These are phyloP conservation scores for Trididemnum miniatum DNA, from an alignment of 23 tunicate genomes.

Conservation along the genomic window DNA sequence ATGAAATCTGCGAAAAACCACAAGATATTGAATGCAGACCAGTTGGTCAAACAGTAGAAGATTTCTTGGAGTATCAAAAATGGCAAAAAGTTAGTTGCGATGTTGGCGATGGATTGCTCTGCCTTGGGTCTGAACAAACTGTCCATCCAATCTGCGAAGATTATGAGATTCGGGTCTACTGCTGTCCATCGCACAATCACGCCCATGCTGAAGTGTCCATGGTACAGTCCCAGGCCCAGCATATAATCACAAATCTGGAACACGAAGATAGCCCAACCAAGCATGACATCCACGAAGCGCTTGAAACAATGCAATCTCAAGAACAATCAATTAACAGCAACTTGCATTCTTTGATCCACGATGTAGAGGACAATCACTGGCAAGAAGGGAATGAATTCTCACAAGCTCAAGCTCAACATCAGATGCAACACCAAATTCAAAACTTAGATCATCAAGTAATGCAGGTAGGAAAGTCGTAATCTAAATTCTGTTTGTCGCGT, in stretches of 20 bases:
- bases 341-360: background rate
- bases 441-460: constrained; percentile 18
- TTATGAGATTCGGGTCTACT: constrained; percentile 80
- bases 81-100: constrained; percentile 90
- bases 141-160: constrained; percentile 89
- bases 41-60: constrained; percentile 64
- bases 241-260: constrained; percentile 52
- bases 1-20: constrained; percentile 65
- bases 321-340: constrained; percentile 23
- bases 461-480: constrained; percentile 42
- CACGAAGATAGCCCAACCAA: constrained; percentile 30
- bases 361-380: background rate
- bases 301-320: background rate
- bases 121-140: constrained; percentile 67
- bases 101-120: constrained; percentile 51
- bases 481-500: too few species aligned
- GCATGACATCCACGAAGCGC: background rate
- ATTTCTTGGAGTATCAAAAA: constrained; percentile 42
- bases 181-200: constrained; percentile 60
- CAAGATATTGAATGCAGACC: constrained; percentile 78
- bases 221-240: constrained; percentile 59
- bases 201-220: constrained; percentile 41
- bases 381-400: background rate
- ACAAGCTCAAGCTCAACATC: constrained; percentile 16
- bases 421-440: constrained; percentile 48